These are phyloP conservation scores for Drosophila tripunctata DNA, from an alignment of 2,888 invertebrate species.

Conservation along the genomic window DNA sequence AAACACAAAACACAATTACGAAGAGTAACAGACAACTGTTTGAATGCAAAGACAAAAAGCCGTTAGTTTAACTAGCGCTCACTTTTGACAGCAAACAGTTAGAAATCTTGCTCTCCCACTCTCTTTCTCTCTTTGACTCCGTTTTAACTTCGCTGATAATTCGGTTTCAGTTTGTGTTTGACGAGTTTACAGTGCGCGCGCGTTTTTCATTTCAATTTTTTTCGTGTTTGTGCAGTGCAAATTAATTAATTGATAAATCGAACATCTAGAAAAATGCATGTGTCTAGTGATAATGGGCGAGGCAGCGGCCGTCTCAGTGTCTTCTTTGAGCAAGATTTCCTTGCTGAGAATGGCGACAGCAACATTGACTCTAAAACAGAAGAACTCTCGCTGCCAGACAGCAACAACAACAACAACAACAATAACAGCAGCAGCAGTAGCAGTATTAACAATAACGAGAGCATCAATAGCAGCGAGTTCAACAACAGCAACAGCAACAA, in stretches of 20 bases:
- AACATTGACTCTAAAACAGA: neutral
- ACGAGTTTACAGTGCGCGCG: conserved; percentile 5
- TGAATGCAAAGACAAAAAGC: conserved; percentile 21
- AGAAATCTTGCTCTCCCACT: neutral
- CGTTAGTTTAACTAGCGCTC: conserved; percentile 20
- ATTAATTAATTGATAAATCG: neutral
- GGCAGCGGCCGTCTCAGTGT: conserved; percentile 34
- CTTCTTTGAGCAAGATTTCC: conserved; percentile 45
- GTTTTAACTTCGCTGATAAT: neutral
- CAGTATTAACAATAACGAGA: conserved; percentile 2
- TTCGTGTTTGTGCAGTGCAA: conserved; percentile 1
- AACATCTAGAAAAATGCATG: conserved; percentile 15
- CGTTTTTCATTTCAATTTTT: neutral
- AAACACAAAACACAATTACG: conserved; percentile 5
- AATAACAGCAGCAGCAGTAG: neutral
- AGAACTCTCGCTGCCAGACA: neutral
- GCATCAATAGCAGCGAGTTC: conserved; percentile 1
- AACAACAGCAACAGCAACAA: conserved; percentile 16
- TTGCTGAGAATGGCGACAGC: neutral
- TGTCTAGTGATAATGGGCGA: conserved; percentile 9
- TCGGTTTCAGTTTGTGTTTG: conserved; percentile 20
- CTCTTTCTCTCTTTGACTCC: neutral
- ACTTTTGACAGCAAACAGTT: conserved; percentile 24
- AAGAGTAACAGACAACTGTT: conserved; percentile 14
- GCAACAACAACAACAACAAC: conserved; percentile 25